A percentile compares a stretch with the other conserved stretches of the same genome.
Conservation (phyloP, 2,888 invertebrate genomes). For the Dicyrtoma fusca region DNA sequence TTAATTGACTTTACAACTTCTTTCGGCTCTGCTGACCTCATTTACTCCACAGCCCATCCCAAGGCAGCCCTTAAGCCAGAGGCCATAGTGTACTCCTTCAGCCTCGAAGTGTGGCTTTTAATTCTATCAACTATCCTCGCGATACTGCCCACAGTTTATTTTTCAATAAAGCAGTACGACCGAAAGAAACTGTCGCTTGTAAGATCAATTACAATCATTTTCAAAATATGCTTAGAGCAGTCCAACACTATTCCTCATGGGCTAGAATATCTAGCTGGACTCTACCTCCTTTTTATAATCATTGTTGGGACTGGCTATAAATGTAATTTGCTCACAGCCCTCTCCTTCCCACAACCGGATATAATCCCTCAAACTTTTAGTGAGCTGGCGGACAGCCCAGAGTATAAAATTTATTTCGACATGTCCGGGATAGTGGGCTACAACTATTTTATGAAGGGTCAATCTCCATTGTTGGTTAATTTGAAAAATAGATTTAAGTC, state of each 20-base stretch:
- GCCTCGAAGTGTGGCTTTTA: constrained; percentile 34
- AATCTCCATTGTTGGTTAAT: constrained; percentile 33
- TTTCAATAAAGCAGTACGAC: not conserved
- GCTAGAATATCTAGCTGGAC: constrained; percentile 26
- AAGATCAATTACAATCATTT: constrained; percentile 6
- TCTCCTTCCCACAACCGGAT: constrained; percentile 41
- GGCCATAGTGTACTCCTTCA: constrained; percentile 37
- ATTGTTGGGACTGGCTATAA: constrained; percentile 47
- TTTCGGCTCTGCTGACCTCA: constrained; percentile 41
- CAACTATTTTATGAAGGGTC: constrained; percentile 40
- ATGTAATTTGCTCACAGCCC: constrained; percentile 44
- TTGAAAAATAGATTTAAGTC: constrained; percentile 8
- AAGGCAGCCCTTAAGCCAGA: constrained; percentile 26
- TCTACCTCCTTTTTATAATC: constrained; percentile 44
- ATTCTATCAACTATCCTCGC: constrained; percentile 26
- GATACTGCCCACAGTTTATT: constrained; percentile 26
- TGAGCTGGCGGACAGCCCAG: constrained; percentile 21
- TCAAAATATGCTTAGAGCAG: constrained; percentile 40
- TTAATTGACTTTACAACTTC: constrained; percentile 45
- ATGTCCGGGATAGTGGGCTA: constrained; percentile 43
- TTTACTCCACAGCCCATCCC: constrained; percentile 43
- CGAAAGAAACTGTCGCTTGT: not conserved
- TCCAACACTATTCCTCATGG: constrained; percentile 30
- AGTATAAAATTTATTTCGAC: constrained; percentile 45
- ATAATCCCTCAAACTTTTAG: constrained; percentile 42